These are phyloP conservation scores for Ammodytes dubius DNA, from an alignment of 2,113 vertebrate genomes.

Conservation along the genomic window DNA sequence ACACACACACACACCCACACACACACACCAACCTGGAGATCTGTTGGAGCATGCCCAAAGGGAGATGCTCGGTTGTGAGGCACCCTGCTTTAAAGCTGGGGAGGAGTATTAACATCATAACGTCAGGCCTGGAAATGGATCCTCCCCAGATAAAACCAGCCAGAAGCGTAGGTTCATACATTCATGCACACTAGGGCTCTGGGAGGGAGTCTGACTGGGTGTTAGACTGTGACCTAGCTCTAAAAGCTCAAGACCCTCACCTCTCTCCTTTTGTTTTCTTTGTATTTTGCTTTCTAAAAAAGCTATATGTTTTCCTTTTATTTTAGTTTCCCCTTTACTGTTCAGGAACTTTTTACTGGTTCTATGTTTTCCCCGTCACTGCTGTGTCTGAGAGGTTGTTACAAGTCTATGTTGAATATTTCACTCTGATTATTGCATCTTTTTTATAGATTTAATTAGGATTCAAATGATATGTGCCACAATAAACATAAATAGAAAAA, in stretches of 20 bases:
- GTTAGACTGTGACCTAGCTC: slow-evolving; percentile 54
- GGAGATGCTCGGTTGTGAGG: slow-evolving; percentile 76
- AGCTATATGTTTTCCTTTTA: background rate
- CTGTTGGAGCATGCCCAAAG: slow-evolving; percentile 62
- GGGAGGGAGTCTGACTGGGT: slow-evolving; percentile 51
- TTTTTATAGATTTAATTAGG: background rate
- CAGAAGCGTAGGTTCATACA: slow-evolving; percentile 66
- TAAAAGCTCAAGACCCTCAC: slow-evolving; percentile 36
- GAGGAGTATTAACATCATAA: slow-evolving; percentile 81
- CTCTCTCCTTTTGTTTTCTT: slow-evolving; percentile 9
- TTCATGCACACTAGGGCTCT: slow-evolving; percentile 53
- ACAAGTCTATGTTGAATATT: background rate
- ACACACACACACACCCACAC: slow-evolving; percentile 3
- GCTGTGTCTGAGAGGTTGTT: background rate
- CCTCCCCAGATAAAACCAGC: slow-evolving; percentile 78
- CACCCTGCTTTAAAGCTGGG: slow-evolving; percentile 82
- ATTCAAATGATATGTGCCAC: background rate
- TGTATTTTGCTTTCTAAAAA: background rate
- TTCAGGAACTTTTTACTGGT: background rate
- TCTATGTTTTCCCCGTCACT: background rate
- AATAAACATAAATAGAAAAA: background rate
- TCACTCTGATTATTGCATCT: background rate
- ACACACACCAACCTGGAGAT: slow-evolving; percentile 45
- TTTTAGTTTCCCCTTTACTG: background rate
- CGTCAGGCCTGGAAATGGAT: slow-evolving; percentile 78